Evolutionary conservation across 2,888 invertebrate species (phyloP).

Genomic region (Hesperia comma): DNA sequence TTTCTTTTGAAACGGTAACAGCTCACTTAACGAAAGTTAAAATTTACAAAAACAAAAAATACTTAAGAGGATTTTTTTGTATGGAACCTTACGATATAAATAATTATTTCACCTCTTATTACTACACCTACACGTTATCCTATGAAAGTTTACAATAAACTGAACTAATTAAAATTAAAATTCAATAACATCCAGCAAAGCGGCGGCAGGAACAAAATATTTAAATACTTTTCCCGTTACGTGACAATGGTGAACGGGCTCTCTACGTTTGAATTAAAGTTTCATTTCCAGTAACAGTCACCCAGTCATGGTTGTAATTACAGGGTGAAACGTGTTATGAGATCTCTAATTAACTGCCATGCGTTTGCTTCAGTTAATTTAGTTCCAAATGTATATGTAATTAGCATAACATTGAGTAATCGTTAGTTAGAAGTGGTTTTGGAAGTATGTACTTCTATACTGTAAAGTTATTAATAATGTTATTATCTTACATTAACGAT

Average conservation of each 20-base stretch:
- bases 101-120: no score
- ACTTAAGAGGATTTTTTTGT: no score
- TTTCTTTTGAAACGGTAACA: no score
- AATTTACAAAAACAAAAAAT: no score
- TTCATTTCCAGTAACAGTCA: background rate
- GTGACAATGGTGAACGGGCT: background rate
- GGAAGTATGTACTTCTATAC: constrained; percentile 15
- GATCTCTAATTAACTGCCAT: constrained; percentile 54
- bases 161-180: constrained; percentile 30
- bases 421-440: constrained; percentile 18
- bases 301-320: constrained; percentile 42
- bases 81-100: no score
- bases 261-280: constrained; percentile 1
- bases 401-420: constrained; percentile 47
- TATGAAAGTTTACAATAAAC: constrained; percentile 9
- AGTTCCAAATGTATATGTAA: constrained; percentile 50
- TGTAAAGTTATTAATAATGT: background rate
- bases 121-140: background rate
- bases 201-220: constrained; percentile 19
- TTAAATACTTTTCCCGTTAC: constrained; percentile 20
- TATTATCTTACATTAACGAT: no score
- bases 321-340: constrained; percentile 51
- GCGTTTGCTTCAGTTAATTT: constrained; percentile 53
- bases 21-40: no score
- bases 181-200: constrained; percentile 28